phyloP scores from a whole-genome alignment of 2,888 invertebrate species.

The Folsomia candida region DNA sequence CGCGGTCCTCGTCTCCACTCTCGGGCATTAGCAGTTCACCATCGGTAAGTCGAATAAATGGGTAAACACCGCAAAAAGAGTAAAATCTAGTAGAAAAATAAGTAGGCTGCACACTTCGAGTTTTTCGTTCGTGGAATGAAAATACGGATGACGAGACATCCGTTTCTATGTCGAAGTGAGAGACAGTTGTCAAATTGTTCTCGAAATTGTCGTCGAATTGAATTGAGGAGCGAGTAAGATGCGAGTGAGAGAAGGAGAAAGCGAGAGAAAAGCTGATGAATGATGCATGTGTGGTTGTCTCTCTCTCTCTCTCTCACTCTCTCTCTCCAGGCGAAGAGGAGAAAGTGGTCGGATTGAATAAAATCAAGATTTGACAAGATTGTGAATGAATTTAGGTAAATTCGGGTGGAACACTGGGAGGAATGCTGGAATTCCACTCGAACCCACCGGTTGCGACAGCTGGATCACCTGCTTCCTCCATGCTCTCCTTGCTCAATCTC shows the following conservation, averaged over 20 bases:
- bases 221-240: background rate
- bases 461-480: slow-evolving; percentile 54
- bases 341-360: slow-evolving; percentile 2
- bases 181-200: no score
- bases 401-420: slow-evolving; percentile 49
- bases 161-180: background rate
- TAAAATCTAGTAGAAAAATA: background rate
- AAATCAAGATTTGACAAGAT: slow-evolving; percentile 35
- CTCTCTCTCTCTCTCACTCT: no score
- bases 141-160: no score
- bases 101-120: background rate
- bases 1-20: slow-evolving; percentile 58
- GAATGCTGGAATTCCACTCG: slow-evolving; percentile 51
- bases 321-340: background rate
- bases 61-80: background rate
- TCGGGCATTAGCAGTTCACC: slow-evolving; percentile 56
- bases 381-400: slow-evolving; percentile 46
- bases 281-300: slow-evolving; percentile 13
- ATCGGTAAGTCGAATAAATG: slow-evolving; percentile 50
- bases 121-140: no score
- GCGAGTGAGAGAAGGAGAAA: background rate
- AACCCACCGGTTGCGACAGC: slow-evolving; percentile 52
- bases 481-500: slow-evolving; percentile 62
- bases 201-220: background rate
- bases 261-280: slow-evolving; percentile 12